phyloP scores from a whole-genome alignment of 2,888 invertebrate species.

The Cosmorhoe ocellata region DNA sequence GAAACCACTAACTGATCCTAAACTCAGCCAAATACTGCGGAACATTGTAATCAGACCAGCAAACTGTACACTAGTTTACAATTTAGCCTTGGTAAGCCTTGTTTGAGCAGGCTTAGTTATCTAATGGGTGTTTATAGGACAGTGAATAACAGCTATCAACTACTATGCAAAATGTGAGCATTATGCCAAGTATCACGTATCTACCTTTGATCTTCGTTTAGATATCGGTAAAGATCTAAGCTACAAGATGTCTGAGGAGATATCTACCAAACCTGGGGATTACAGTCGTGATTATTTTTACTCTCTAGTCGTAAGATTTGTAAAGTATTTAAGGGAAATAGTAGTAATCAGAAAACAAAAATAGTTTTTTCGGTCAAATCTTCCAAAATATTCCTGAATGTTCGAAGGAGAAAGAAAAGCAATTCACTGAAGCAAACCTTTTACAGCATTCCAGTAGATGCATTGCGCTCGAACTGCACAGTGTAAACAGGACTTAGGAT shows the following conservation, averaged over 20 bases:
- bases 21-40: conserved; percentile 7
- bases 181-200: too few relatives aligned
- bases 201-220: too few relatives aligned
- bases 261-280: too few relatives aligned
- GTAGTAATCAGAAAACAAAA: too few relatives aligned
- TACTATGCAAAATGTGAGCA: too few relatives aligned
- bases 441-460: conserved; percentile 3
- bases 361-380: too few relatives aligned
- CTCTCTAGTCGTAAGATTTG: too few relatives aligned
- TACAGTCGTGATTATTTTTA: too few relatives aligned
- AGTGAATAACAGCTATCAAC: background rate
- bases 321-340: too few relatives aligned
- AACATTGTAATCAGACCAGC: conserved; percentile 19
- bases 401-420: background rate
- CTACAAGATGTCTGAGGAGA: too few relatives aligned
- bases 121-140: background rate
- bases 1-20: conserved; percentile 7
- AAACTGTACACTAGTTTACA: conserved; percentile 15
- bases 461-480: conserved; percentile 10
- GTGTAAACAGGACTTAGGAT: conserved; percentile 22
- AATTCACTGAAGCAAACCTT: background rate
- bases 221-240: too few relatives aligned
- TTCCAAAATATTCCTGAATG: too few relatives aligned
- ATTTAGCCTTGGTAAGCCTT: conserved; percentile 3
- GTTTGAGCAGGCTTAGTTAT: conserved; percentile 1